Base-by-base conservation (phyloP, 2,888 invertebrate species). In the Drosophila cognata region DNA sequence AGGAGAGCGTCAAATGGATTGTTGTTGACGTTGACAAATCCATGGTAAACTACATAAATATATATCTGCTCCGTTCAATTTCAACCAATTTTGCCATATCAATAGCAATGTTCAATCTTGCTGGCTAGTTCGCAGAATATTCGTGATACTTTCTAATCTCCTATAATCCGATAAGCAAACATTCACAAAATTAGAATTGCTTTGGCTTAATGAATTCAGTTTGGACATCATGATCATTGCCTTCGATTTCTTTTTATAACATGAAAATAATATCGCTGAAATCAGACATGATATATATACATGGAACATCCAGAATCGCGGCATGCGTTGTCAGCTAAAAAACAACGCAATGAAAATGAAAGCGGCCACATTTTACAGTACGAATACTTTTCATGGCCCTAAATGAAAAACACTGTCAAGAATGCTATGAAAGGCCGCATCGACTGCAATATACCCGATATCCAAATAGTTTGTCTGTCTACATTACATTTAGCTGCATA, bases 301-400 rank as follows among this genome's bases (percentile, higher is more conserved):
- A 43, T 28, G 43, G 41, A 29, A 61, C 21, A 67, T 58, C 21
- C 28, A 68, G 35, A 41, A 13, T 13, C 28, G n/a, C 65, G 53
- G 25, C 61, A 53, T 58, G 41, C 51, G 41, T 43, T 46, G 51
- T 48, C 38, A 50, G 61, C 74, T 55, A 58, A 53, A 74, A 50
- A 60, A 59, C 38, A 41, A 21, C n/a, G 21, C 21, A 61, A 55
- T 46, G 13, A 51, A n/a, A 73, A 62, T 33, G 33, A 33, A 4
- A 48, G 36, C 41, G 58, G 38, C 29, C 25, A 55, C 46, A 51
- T 58, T 28, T 51, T 33, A 25, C 31, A 56, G 62, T 29, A 46
- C 36, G 21, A 53, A 75, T 62, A 74, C 51, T 68, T 79, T 70
- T 68, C 59, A 73, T 77, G 75, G 77, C 75, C 82, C 80, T 67